phyloP scores from a whole-genome alignment of 1,140 invertebrate genomes.

The Papilio xuthus region DNA sequence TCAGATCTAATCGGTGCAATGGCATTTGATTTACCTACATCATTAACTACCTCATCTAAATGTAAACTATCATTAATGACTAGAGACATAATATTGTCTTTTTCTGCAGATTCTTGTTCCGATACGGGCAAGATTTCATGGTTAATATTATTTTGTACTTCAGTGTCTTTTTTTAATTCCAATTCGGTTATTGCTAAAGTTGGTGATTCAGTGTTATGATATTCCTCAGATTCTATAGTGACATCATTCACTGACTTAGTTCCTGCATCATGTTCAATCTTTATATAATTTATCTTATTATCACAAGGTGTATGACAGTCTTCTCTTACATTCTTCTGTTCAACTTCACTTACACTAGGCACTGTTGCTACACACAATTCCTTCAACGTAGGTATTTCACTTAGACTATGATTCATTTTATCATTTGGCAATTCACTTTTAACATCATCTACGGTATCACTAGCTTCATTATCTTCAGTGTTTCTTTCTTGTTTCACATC shows the following conservation, averaged over 20 bases:
- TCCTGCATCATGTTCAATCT: slow-evolving; percentile 62
- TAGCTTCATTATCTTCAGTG: slow-evolving; percentile 10
- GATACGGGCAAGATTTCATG: slow-evolving; percentile 45
- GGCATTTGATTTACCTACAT: slow-evolving; percentile 39
- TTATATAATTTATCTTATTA: slow-evolving; percentile 66
- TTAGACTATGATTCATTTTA: slow-evolving; percentile 67
- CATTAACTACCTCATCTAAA: slow-evolving; percentile 29
- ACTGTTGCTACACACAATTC: slow-evolving; percentile 72
- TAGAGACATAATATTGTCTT: slow-evolving; percentile 29
- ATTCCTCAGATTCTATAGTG: slow-evolving; percentile 44
- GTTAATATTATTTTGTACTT: slow-evolving; percentile 19
- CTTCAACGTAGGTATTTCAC: slow-evolving; percentile 68
- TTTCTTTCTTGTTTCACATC: slow-evolving; percentile 45
- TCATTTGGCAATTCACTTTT: slow-evolving; percentile 70
- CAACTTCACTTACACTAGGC: slow-evolving; percentile 73
- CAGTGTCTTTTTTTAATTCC: slow-evolving; percentile 23
- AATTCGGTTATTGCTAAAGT: slow-evolving; percentile 30
- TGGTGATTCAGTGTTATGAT: slow-evolving; percentile 39
- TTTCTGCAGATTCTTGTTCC: slow-evolving; percentile 33
- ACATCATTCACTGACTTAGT: slow-evolving; percentile 75
- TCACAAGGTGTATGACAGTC: slow-evolving; percentile 73
- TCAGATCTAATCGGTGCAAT: slow-evolving; percentile 45
- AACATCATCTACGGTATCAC: slow-evolving; percentile 45
- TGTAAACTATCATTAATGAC: slow-evolving; percentile 34
- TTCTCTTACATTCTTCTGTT: slow-evolving; percentile 66